Evolutionary conservation across 2,797 vertebrate genomes (phyloP), one percentile per base, ranked within the genome.

Genomic region (Hipposideros larvatus): DNA sequence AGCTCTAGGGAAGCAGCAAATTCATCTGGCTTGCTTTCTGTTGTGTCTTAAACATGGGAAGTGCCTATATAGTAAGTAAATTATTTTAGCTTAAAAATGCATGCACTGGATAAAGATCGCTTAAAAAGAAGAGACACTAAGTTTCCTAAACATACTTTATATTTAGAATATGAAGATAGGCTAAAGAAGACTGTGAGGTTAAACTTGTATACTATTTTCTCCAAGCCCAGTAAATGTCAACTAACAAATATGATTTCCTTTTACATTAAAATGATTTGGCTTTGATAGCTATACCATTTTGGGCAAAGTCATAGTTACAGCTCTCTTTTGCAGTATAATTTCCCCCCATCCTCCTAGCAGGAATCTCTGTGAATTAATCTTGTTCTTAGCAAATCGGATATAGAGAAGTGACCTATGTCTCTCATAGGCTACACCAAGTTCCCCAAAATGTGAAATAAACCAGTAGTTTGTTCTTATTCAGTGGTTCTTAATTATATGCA

Each of bases 111-210:
- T 74, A 84, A 55, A 28, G 28, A 3, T 55, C 80, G 28, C 57
- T 95, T 92, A 70, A 80, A 87, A 71, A 80, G 87, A 37, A 80
- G 26, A 93, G 18, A 83, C 10, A 34, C 10, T 28, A 71, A 16
- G 16, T 85, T 87, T 68, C 48, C 11, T 68, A 89, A 80, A 65
- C 19, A 31, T 70, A 80, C 11, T 82, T 87, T 46, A 86, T 37
- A 75, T 37, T 91, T 79, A 89, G 53, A 95, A 51, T 66, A 96
- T 91, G 61, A 88, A 94, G 26, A 14, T 3, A 87, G 66, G 31
- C 51, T 66, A 87, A 57, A 96, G 41, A 68, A 88, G 66, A 86
- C 4, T 59, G 37, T 66, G 63, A 96, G 59, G 26, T 34, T 94
- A 57, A 85, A 57, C 51, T 59, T 83, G 3, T 15, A 66, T 2